A percentile compares a stretch with the other conserved stretches of the same genome.
Conservation (phyloP, 2,797 vertebrate genomes). For the Chiloscyllium punctatum region DNA sequence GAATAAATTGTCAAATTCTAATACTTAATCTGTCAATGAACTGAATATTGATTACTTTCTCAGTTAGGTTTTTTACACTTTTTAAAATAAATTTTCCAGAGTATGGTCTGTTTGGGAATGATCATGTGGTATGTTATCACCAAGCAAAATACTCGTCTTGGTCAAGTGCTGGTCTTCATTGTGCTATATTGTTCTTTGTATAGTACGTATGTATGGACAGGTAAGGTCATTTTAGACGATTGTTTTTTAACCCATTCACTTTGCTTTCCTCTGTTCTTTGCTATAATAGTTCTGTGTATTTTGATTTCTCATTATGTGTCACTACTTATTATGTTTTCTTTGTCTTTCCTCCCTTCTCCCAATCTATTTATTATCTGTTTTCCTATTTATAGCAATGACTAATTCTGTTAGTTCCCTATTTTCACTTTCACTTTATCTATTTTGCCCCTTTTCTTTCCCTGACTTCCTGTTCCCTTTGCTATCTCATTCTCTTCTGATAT, state of each 20-base stretch:
- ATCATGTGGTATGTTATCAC: conserved; percentile 82
- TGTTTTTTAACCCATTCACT: background rate
- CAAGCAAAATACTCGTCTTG: conserved; percentile 62
- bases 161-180: conserved; percentile 77
- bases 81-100: conserved; percentile 54
- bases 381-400: background rate
- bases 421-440: background rate
- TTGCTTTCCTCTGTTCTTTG: background rate
- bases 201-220: conserved; percentile 89
- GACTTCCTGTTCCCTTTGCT: background rate
- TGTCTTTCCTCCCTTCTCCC: background rate
- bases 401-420: background rate
- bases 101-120: conserved; percentile 80
- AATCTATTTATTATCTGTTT: background rate
- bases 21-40: background rate
- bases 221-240: conserved; percentile 54
- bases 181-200: conserved; percentile 83
- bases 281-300: background rate
- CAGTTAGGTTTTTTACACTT: background rate
- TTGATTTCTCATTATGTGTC: background rate
- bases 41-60: background rate
- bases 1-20: background rate
- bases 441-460: background rate
- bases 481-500: background rate
- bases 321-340: background rate